A percentile compares a stretch with the other conserved stretches of the same genome.
These are phyloP conservation scores for Pegoplata infirma DNA, from an alignment of 2,888 invertebrate genomes.

Conservation along the genomic window DNA sequence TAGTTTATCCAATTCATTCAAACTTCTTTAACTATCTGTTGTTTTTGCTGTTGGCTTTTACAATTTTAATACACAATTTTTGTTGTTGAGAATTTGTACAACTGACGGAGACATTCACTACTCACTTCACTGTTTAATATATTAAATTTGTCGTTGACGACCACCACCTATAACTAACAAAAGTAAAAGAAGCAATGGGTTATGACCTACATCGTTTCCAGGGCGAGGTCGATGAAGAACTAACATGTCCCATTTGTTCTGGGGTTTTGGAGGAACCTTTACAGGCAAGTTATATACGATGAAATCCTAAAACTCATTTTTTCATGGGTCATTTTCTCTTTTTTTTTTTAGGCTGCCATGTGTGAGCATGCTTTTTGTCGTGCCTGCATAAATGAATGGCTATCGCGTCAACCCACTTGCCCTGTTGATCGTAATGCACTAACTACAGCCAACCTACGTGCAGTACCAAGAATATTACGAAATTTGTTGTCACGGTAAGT, in stretches of 20 bases:
- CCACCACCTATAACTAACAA: conserved; percentile 1
- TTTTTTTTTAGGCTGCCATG: conserved; percentile 86
- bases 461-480: conserved; percentile 94
- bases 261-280: conserved; percentile 96
- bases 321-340: conserved; percentile 24
- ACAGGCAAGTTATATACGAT: conserved; percentile 82
- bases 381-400: conserved; percentile 96
- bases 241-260: conserved; percentile 97
- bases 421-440: conserved; percentile 95
- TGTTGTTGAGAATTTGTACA: conserved; percentile 15
- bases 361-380: conserved; percentile 98
- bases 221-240: conserved; percentile 97
- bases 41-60: too few species aligned
- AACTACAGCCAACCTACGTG: conserved; percentile 91
- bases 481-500: conserved; percentile 90
- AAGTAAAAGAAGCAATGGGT: conserved; percentile 84
- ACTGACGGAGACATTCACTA: neutral
- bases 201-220: conserved; percentile 96
- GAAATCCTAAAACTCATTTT: neutral
- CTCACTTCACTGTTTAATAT: neutral
- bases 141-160: neutral
- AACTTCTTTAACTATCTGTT: neutral
- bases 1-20: conserved; percentile 29
- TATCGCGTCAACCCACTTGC: conserved; percentile 94
- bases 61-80: conserved; percentile 8